phyloP scores from a whole-genome alignment of 2,888 invertebrate species.

The Lottia gigantea region DNA sequence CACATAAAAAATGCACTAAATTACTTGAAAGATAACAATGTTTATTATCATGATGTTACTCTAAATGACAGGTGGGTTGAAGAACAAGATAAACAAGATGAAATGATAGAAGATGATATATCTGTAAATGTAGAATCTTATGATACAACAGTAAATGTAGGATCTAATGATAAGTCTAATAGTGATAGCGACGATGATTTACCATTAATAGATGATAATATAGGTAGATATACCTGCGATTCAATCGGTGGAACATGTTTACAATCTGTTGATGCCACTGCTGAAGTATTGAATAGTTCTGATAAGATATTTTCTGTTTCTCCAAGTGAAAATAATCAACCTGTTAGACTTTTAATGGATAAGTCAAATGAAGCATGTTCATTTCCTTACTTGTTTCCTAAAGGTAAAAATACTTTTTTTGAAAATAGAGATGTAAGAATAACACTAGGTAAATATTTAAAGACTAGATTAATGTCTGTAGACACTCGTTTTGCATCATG shows the following conservation, averaged over 20 bases:
- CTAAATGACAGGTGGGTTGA: too few species aligned
- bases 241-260: constrained; percentile 21
- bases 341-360: constrained; percentile 15
- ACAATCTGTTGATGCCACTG: constrained; percentile 23
- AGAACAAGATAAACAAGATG: too few species aligned
- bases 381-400: constrained; percentile 28
- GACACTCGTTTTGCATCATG: constrained; percentile 25
- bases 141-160: too few species aligned
- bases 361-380: constrained; percentile 22
- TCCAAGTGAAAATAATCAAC: constrained; percentile 15
- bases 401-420: constrained; percentile 12
- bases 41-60: too few species aligned
- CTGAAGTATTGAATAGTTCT: constrained; percentile 17
- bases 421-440: constrained; percentile 13
- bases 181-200: not conserved
- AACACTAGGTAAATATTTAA: constrained; percentile 19
- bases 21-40: too few species aligned
- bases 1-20: too few species aligned
- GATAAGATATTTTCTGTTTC: constrained; percentile 27
- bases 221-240: not conserved
- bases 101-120: too few species aligned
- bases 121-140: too few species aligned
- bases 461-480: constrained; percentile 17
- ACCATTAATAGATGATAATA: too few species aligned
- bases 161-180: too few species aligned